Evolutionary conservation across 2,888 invertebrate genomes (phyloP).

Genomic region (Caenorhabditis sinica): DNA sequence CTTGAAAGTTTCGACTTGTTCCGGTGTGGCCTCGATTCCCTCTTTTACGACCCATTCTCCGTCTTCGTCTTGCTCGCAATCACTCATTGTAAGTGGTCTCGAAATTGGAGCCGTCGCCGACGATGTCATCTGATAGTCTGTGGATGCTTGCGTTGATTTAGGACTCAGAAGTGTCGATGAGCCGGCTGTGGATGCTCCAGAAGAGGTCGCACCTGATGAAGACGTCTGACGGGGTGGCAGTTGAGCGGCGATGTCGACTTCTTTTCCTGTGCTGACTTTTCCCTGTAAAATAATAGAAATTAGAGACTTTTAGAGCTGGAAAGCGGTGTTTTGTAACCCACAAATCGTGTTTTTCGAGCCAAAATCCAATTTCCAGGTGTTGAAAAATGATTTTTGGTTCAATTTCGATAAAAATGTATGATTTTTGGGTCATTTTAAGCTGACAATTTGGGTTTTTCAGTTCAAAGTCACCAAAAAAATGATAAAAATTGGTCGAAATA

Average conservation of each 20-base stretch:
- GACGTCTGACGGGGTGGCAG: neutral
- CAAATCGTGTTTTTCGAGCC: too few relatives aligned
- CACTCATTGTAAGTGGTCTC: neutral
- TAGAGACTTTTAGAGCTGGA: too few relatives aligned
- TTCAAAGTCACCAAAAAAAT: neutral
- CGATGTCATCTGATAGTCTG: slow-evolving; percentile 8
- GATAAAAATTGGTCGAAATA: neutral
- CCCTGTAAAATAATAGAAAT: too few relatives aligned
- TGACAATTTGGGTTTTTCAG: neutral
- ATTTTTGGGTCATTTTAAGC: neutral
- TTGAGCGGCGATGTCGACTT: neutral
- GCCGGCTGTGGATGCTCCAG: neutral
- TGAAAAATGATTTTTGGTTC: too few relatives aligned
- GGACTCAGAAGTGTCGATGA: slow-evolving; percentile 26
- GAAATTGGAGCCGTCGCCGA: slow-evolving; percentile 9
- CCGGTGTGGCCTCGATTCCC: too few relatives aligned
- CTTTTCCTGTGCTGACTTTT: slow-evolving; percentile 34
- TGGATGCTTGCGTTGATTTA: slow-evolving; percentile 4
- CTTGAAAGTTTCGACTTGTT: too few relatives aligned
- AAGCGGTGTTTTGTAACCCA: too few relatives aligned
- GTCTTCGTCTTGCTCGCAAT: neutral
- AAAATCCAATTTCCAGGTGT: too few relatives aligned
- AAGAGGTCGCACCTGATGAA: neutral
- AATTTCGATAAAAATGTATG: too few relatives aligned
- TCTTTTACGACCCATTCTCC: too few relatives aligned